Evolutionary conservation across 2,797 vertebrate species (phyloP), one percentile per base, ranked within the genome.

Genomic region (Corythornis leucogaster): DNA sequence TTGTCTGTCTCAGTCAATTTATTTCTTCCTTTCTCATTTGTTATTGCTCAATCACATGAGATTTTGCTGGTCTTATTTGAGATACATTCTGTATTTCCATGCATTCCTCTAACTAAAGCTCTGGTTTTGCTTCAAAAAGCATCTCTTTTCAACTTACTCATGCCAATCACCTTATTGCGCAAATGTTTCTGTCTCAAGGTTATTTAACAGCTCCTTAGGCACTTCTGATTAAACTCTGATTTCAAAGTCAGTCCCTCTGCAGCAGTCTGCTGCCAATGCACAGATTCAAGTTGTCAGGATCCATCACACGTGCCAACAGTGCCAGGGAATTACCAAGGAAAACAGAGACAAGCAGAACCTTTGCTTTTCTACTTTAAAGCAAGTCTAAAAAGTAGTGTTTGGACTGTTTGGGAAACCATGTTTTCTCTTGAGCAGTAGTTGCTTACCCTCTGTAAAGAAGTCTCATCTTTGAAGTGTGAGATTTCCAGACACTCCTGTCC

Each of bases 401-500:
- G 48, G 26, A 46, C 8, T 50, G 53, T 15, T 31, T 42, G 51
- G 28, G 40, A 66, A 85, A 30, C 24, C 0, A 0, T 2, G 3
- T 80, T 66, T 95, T 74, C 48, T 64, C 55, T 54, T 54, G 33
- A 70, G 69, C n/a, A 43, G 35, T 54, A 76, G 55, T 38, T 79
- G 24, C 42, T 46, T 40, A 31, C 9, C 5, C n/a, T 80, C 15
- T 76, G 71, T 81, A 46, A 82, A 35, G 55, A 30, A 61, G 22
- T 6, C 15, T 68, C 0, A 11, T 74, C 57, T 87, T 85, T 70
- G 17, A 74, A 87, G 26, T 3, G 0, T 55, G 50, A 64, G 54
- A 71, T 81, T 88, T 79, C 22, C 48, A 69, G 54, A 46, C 11
- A 22, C 16, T 76, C 86, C n/a, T 50, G 4, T 71, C n/a, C 55